phyloP scores from a whole-genome alignment of 2,888 invertebrate genomes.

The Caenorhabditis parvicauda region DNA sequence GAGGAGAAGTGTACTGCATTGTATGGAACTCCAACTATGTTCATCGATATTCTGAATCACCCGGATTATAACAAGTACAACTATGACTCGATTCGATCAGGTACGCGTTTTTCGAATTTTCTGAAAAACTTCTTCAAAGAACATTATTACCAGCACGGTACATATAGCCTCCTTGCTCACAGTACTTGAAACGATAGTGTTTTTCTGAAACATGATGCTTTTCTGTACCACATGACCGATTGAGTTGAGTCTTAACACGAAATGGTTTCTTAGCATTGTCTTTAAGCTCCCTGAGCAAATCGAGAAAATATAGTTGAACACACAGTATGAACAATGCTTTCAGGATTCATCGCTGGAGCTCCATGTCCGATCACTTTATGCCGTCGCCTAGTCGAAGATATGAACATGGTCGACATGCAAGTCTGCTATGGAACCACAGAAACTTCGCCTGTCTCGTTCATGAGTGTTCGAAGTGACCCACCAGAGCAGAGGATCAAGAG shows the following conservation, averaged over 20 bases:
- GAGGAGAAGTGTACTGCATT: constrained; percentile 70
- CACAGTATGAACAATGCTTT: constrained; percentile 43
- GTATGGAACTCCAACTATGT: constrained; percentile 68
- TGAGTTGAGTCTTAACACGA: no score
- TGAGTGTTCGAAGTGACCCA: constrained; percentile 66
- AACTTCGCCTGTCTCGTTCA: constrained; percentile 69
- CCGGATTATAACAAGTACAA: constrained; percentile 63
- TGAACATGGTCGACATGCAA: constrained; percentile 63
- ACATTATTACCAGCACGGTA: not conserved
- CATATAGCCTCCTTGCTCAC: not conserved
- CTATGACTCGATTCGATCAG: constrained; percentile 55
- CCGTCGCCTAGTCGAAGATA: constrained; percentile 63
- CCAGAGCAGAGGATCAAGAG: constrained; percentile 67
- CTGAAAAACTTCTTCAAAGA: no score
- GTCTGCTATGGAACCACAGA: constrained; percentile 71
- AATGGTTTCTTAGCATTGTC: not conserved
- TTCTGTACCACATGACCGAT: not conserved
- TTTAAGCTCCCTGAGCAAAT: not conserved
- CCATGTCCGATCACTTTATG: constrained; percentile 70
- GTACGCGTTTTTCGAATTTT: constrained; percentile 11
- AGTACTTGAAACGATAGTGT: not conserved
- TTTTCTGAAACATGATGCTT: not conserved
- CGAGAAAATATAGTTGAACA: not conserved
- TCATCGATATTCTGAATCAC: constrained; percentile 66
- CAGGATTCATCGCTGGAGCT: constrained; percentile 76